A percentile compares a stretch with the other conserved stretches of the same genome.
Evolutionary conservation across 2,113 vertebrate genomes (phyloP).

Genomic region (Eleginops maclovinus): DNA sequence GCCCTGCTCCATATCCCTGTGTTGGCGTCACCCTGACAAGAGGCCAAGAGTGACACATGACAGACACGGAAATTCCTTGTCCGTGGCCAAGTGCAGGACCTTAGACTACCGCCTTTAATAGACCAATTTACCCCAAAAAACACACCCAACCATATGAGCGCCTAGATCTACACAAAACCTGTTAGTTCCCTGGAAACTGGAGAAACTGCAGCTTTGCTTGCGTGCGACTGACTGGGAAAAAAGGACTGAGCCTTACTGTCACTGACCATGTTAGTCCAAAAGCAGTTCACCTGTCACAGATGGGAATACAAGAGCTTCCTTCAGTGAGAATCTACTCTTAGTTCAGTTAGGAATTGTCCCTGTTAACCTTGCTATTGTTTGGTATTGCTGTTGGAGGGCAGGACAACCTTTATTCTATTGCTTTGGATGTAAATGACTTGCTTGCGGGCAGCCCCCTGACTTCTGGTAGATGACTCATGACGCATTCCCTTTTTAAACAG

Average conservation of each 20-base stretch:
- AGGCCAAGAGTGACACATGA: slow-evolving; percentile 60
- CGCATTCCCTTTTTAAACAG: no score
- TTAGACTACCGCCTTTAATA: slow-evolving; percentile 51
- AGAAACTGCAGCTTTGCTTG: neutral
- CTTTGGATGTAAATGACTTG: neutral
- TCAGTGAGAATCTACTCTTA: neutral
- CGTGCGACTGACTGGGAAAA: neutral
- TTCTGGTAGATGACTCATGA: no score
- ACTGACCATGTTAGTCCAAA: neutral
- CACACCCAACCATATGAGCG: neutral
- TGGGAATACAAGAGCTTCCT: neutral
- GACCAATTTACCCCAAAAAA: slow-evolving; percentile 4
- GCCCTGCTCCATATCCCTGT: slow-evolving; percentile 12
- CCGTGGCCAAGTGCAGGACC: slow-evolving; percentile 23
- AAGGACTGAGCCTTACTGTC: neutral
- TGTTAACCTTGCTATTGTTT: neutral
- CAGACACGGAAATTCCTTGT: slow-evolving; percentile 44
- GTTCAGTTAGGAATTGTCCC: neutral
- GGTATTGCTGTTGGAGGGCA: neutral
- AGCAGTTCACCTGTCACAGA: neutral
- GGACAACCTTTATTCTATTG: neutral
- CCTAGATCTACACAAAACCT: neutral
- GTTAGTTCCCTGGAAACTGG: no score
- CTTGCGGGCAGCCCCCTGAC: no score
- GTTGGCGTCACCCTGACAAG: slow-evolving; percentile 48